phyloP scores from a whole-genome alignment of 1,140 invertebrate genomes.

The Mamestra configurata region DNA sequence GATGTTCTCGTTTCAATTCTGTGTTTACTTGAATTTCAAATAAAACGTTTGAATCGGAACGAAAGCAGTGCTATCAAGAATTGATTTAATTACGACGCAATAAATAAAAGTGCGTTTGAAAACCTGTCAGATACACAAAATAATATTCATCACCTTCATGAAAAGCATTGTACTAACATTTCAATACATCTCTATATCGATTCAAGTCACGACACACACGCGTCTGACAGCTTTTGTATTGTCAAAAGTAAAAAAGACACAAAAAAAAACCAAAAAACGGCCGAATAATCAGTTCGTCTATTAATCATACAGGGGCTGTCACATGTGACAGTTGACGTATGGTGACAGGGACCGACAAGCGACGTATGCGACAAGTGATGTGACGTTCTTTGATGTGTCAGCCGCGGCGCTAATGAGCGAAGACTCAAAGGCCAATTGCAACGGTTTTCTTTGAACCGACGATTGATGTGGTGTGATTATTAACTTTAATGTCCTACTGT shows the following conservation, averaged over 20 bases:
- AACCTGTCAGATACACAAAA: not conserved
- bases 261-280: conserved; percentile 60
- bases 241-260: conserved; percentile 58
- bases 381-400: conserved; percentile 77
- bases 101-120: conserved; percentile 2
- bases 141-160: conserved; percentile 1
- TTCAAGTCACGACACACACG: conserved; percentile 39
- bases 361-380: conserved; percentile 63
- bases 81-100: conserved; percentile 15
- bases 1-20: conserved; percentile 54
- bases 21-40: conserved; percentile 26
- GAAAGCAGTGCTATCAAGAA: not conserved
- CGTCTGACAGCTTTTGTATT: conserved; percentile 68
- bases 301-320: conserved; percentile 66
- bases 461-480: conserved; percentile 55
- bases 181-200: conserved; percentile 52
- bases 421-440: conserved; percentile 57
- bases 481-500: conserved; percentile 51
- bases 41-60: conserved; percentile 14
- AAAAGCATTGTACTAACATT: conserved; percentile 30
- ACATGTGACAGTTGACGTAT: conserved; percentile 60
- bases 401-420: conserved; percentile 70
- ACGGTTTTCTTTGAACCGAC: conserved; percentile 53
- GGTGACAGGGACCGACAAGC: conserved; percentile 56
- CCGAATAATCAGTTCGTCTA: conserved; percentile 72